These are phyloP conservation scores for Halocaridina rubra DNA, from an alignment of 2,888 invertebrate species.

Conservation along the genomic window DNA sequence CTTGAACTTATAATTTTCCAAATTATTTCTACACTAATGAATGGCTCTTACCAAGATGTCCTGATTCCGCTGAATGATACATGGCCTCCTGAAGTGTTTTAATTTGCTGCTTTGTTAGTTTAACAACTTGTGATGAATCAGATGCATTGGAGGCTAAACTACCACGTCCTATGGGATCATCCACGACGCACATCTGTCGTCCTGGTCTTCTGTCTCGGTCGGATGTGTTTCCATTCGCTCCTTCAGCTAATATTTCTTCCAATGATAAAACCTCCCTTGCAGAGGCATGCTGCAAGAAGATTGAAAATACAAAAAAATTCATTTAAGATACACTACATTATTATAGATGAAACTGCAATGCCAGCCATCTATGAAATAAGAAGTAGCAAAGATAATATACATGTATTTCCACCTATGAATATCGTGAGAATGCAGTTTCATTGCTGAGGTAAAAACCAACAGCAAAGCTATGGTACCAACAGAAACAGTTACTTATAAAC, in stretches of 20 bases:
- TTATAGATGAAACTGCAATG: too few relatives aligned
- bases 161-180: slow-evolving; percentile 64
- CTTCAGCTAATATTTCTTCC: slow-evolving; percentile 91
- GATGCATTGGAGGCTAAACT: slow-evolving; percentile 42
- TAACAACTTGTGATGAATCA: slow-evolving; percentile 67
- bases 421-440: too few relatives aligned
- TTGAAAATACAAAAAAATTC: too few relatives aligned
- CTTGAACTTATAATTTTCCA: too few relatives aligned
- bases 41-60: slow-evolving; percentile 83
- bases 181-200: slow-evolving; percentile 65
- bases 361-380: too few relatives aligned
- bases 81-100: slow-evolving; percentile 90
- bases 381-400: too few relatives aligned
- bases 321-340: too few relatives aligned
- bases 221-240: slow-evolving; percentile 69
- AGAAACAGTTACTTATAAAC: too few relatives aligned
- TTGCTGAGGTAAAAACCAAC: too few relatives aligned
- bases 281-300: slow-evolving; percentile 37
- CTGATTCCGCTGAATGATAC: slow-evolving; percentile 93
- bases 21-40: too few relatives aligned
- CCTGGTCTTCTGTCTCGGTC: slow-evolving; percentile 64
- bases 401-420: too few relatives aligned
- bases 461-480: too few relatives aligned
- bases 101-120: slow-evolving; percentile 83
- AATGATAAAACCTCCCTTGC: slow-evolving; percentile 77